phyloP scores from a whole-genome alignment of 2,113 vertebrate genomes.

The Sarotherodon lohbergeri region DNA sequence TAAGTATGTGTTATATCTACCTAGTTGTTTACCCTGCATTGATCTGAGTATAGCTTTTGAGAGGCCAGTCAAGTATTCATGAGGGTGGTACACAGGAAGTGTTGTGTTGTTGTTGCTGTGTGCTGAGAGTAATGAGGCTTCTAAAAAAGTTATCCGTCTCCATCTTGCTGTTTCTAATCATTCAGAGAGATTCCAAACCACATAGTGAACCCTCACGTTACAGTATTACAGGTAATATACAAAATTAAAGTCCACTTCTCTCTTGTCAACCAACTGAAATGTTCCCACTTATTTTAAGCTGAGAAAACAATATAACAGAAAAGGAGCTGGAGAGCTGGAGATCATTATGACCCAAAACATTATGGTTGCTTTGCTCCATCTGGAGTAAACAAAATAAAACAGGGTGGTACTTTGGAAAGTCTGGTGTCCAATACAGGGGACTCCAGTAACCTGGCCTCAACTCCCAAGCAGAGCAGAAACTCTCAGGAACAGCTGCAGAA shows the following conservation, averaged over 20 bases:
- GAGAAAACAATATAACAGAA: neutral
- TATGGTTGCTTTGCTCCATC: fast-evolving
- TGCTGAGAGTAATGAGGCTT: too few species aligned
- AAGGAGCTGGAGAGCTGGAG: neutral
- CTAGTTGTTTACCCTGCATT: neutral
- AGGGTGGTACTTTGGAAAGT: neutral
- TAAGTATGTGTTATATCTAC: neutral
- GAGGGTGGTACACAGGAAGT: too few species aligned
- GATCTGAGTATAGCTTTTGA: fast-evolving
- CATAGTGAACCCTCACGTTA: neutral
- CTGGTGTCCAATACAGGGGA: fast-evolving
- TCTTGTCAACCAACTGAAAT: neutral
- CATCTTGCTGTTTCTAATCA: too few species aligned
- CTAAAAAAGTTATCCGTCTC: too few species aligned
- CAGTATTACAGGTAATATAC: neutral
- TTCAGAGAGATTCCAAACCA: neutral
- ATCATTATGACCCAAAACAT: neutral
- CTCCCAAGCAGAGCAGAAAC: neutral
- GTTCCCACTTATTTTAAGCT: fast-evolving
- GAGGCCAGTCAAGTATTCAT: neutral
- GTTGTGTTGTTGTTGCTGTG: too few species aligned
- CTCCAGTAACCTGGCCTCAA: neutral
- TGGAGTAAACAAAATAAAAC: neutral
- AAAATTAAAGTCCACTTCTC: neutral
- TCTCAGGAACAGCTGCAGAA: neutral